phyloP scores from a whole-genome alignment of 2,797 vertebrate species.

The Ficedula albicollis region DNA sequence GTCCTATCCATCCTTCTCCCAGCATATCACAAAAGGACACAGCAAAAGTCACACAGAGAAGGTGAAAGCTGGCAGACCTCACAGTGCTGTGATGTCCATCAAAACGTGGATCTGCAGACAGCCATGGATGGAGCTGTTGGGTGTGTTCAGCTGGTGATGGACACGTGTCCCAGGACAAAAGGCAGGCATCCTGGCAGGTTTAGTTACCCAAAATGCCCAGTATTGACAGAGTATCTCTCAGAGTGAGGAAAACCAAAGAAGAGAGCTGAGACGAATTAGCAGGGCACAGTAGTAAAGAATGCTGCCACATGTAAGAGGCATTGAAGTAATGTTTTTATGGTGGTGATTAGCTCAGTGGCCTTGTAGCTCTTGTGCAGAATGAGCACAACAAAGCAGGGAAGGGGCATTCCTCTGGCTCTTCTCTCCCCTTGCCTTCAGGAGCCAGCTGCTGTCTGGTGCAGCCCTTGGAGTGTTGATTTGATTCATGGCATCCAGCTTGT shows the following conservation, averaged over 20 bases:
- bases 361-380: background rate
- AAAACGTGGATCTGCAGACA: background rate
- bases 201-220: background rate
- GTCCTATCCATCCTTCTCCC: background rate
- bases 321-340: background rate
- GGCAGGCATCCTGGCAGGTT: background rate
- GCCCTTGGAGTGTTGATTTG: background rate
- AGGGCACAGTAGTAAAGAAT: background rate
- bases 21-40: background rate
- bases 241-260: background rate
- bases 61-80: background rate
- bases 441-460: background rate
- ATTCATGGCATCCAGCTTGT: background rate
- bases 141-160: background rate
- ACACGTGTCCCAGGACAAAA: background rate
- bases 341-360: background rate
- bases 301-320: background rate
- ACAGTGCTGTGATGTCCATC: background rate
- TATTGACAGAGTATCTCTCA: background rate
- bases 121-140: accelerated
- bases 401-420: background rate
- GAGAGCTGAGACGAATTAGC: background rate
- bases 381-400: background rate
- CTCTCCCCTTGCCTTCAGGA: background rate
- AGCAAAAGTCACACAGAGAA: background rate